Base-by-base conservation (phyloP, 2,888 invertebrate genomes). In the Steinernema carpocapsae region DNA sequence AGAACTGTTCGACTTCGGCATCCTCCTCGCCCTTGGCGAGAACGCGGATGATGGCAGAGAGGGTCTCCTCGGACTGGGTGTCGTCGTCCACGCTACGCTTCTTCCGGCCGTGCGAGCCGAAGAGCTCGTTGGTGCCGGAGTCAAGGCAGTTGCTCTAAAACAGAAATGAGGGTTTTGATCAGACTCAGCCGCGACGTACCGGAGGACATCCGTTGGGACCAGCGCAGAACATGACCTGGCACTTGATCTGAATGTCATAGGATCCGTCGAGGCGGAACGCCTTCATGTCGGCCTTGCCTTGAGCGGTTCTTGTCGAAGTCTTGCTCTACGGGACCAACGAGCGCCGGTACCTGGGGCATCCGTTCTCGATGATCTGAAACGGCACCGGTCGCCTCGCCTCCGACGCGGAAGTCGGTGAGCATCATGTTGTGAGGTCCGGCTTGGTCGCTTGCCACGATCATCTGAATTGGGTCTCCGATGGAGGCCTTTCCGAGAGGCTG, bases 341-440 rank as follows among this genome's bases (percentile, higher is more conserved):
- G 80, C 1, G 87, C 87, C 22, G 87, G 75, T 87, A 87, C 37
- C 87, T 79, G 12, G 86, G 86, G 52, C 87, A 87, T 26, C 86
- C 86, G 56, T 86, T 86, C 76, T 88, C 87, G 64, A 88, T 87
- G 70, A 87, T 83, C 43, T 85, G 85, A 80, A 87, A 87, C 22
- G 87, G 87, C 19, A 87, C 85, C 24, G 82, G n/a, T n/a, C n/a
- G n/a, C n/a, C n/a, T 81, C 84, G 52, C 87, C 87, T 7, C 87
- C 87, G 64, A 86, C 84, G 42, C 87, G 78, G 10, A 83, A 87
- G 71, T 87, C 87, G 72, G 88, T 85, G 42, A 87, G 78, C 87
- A 87, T 87, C 87, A 87, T 88, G 76, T 87, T 88, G 79, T 86
- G 85, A 7, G 87, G 87, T 26, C 87, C 87, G 64, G 87, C 86